Evolutionary conservation across 2,888 invertebrate genomes (phyloP), one percentile per base, ranked within the genome.

Genomic region (Ethmia dodecea): DNA sequence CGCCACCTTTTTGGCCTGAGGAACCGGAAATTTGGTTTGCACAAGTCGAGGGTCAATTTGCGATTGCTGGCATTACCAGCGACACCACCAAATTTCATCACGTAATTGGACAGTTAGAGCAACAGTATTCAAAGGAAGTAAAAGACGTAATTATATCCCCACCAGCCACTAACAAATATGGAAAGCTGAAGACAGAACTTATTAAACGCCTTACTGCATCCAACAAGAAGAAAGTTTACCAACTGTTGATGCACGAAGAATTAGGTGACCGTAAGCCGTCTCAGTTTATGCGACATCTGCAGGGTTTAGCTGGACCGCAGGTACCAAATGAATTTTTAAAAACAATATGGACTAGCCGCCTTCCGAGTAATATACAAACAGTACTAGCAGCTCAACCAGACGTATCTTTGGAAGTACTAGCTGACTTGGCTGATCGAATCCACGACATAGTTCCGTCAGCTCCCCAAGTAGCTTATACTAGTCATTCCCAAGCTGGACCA

Each of bases 231-330:
- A 38, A 43, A 15, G 14, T 43, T 1, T 42, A 47, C 25, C 49
- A 52, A 11, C 36, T 47, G 1, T 30, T 51, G n/a, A 37, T 35
- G 28, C 43, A 47, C 10, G 44, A 47, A 22, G 46, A 50, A 26
- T 18, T 49, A 0, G 50, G 45, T 3, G 49, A 50, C 22, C 30
- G 49, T 12, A 44, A 42, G 10, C 46, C 47, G 1, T 47, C 48
- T 1, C 47, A 47, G 12, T 49, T 47, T 26, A 31, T 47, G 1
- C 25, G 48, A 0, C 47, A 49, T 14, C 22, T 49, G 5, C 36
- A 37, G n/a, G 10, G 28, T 16, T 28, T 49, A 2, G 46, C 50
- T 1, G 47, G 47, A 3, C 26, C 36, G 1, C 14, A 0, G 2
- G 35, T 45, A 3, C 36, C 43, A 0, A 38, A 44, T 1, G 42